Conservation (phyloP, 1,140 invertebrate species). For the Drosophila melanica region DNA sequence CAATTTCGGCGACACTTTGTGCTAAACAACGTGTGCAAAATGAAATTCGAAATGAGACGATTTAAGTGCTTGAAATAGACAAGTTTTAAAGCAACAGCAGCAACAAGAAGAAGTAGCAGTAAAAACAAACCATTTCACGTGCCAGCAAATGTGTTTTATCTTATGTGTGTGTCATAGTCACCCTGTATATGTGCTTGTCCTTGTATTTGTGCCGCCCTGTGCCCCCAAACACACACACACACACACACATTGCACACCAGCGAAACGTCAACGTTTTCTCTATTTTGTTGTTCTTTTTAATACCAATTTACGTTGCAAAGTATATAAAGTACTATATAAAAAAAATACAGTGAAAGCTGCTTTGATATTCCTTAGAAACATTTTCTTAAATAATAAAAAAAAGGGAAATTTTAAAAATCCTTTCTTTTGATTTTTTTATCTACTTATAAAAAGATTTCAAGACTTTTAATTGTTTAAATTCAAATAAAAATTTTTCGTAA, state of each 20-base stretch:
- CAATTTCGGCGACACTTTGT: constrained; percentile 28
- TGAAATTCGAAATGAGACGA: constrained; percentile 37
- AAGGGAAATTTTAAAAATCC: no score
- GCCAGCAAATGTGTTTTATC: constrained; percentile 19
- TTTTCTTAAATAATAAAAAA: no score
- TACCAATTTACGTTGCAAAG: constrained; percentile 43
- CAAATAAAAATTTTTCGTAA: no score
- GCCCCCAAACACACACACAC: not conserved
- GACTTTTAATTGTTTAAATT: no score
- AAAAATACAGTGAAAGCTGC: no score
- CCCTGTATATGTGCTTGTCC: constrained; percentile 33
- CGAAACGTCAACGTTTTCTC: constrained; percentile 50
- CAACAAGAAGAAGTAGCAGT: not conserved
- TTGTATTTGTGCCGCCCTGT: not conserved
- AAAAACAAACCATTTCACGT: constrained; percentile 22
- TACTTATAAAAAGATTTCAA: no score
- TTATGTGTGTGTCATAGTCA: constrained; percentile 12
- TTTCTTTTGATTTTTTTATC: no score
- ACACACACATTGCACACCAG: constrained; percentile 42
- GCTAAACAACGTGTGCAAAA: constrained; percentile 33
- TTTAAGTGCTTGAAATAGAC: constrained; percentile 37
- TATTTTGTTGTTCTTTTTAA: constrained; percentile 10
- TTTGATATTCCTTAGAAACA: no score
- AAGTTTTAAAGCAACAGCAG: constrained; percentile 6
- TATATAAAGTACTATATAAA: constrained; percentile 6